Evolutionary conservation across 2,888 invertebrate genomes (phyloP).

Genomic region (Apocheima hispidaria): DNA sequence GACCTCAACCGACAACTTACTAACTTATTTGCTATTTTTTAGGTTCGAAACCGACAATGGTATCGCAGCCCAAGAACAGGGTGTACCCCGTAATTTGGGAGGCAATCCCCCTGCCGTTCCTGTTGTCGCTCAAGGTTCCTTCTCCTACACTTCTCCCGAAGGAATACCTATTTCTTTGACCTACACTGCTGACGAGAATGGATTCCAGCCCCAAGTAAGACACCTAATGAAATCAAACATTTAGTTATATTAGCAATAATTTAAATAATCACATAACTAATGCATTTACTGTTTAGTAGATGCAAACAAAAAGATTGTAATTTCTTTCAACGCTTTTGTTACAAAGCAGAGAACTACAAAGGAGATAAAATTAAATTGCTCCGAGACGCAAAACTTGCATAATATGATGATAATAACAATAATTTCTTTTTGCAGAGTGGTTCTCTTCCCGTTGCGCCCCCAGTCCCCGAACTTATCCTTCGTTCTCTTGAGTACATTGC

Average conservation of each 20-base stretch:
- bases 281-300: not conserved
- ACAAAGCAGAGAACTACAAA: not conserved
- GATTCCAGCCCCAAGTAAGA: conserved; percentile 87
- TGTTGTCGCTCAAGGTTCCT: conserved; percentile 82
- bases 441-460: conserved; percentile 79
- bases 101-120: conserved; percentile 65
- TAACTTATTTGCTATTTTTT: conserved; percentile 4
- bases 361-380: not conserved
- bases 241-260: not conserved
- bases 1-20: too few relatives aligned
- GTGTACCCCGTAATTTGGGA: conserved; percentile 79
- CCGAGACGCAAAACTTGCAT: not conserved
- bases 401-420: not conserved
- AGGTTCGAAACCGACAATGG: conserved; percentile 88
- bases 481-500: conserved; percentile 72
- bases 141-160: conserved; percentile 86
- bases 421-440: conserved; percentile 59
- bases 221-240: not conserved
- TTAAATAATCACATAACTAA: not conserved
- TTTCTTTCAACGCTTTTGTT: not conserved
- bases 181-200: conserved; percentile 89
- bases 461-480: conserved; percentile 78
- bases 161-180: conserved; percentile 83
- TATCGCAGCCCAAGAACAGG: conserved; percentile 86
- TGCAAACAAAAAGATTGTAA: too few relatives aligned